Conservation (phyloP, 2,113 vertebrate species). For the Poecile atricapillus region DNA sequence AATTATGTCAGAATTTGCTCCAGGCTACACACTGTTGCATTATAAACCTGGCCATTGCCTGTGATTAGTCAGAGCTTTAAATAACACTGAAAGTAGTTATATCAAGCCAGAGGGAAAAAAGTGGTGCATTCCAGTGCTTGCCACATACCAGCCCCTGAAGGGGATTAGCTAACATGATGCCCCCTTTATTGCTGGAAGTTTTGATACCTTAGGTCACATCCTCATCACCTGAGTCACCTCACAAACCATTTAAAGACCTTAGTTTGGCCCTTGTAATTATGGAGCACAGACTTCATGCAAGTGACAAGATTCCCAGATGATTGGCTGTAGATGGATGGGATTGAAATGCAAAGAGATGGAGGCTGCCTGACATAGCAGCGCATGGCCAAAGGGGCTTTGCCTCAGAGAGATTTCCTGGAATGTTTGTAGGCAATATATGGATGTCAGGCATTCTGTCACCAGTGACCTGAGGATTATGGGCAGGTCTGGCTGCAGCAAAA, state of each 20-base stretch:
- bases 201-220: conserved; percentile 19
- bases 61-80: conserved; percentile 66
- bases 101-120: conserved; percentile 46
- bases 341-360: conserved; percentile 41
- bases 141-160: background rate
- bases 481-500: background rate
- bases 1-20: conserved; percentile 63
- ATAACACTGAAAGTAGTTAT: conserved; percentile 64
- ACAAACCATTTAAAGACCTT: conserved; percentile 26
- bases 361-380: background rate
- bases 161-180: background rate
- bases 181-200: conserved; percentile 21
- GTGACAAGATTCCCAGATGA: background rate
- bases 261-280: conserved; percentile 9
- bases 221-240: background rate
- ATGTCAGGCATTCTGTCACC: background rate
- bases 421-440: background rate
- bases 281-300: background rate
- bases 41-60: conserved; percentile 65
- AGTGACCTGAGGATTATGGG: background rate
- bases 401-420: background rate
- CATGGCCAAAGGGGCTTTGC: conserved; percentile 6
- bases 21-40: conserved; percentile 52
- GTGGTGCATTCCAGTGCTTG: conserved; percentile 44
- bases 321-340: background rate